Evolutionary conservation across 1,140 invertebrate genomes (phyloP), one percentile per base, ranked within the genome.

Genomic region (Dreissena rostriformis): DNA sequence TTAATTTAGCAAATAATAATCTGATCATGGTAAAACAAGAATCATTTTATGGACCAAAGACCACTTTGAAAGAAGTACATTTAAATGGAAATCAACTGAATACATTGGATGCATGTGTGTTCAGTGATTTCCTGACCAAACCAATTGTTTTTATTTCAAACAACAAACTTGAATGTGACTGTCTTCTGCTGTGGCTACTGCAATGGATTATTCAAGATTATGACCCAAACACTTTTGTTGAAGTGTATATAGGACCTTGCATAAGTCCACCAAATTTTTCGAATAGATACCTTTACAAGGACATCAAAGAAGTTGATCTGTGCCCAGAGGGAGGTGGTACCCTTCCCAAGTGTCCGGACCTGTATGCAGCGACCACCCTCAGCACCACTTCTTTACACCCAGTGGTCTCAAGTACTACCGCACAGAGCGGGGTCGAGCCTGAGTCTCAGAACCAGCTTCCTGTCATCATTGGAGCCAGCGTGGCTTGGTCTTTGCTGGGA

Each of bases 131-230:
- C 51, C 75, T 55, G 5, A 68, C 78, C 11, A 79, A 90, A 12
- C 63, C 53, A 1, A 61, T 51, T 8, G 5, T 90, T 12, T 73
- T 70, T 5, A 78, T 91, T 4, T n/a, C 22, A 10, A 51, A 76
- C 6, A 92, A 92, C 71, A 79, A 79, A 10, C 67, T 90, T n/a
- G 26, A 72, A 0, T 92, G 91, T 80, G 83, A 89, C 53, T 92
- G 91, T 80, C 73, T 86, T 29, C 22, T 90, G 7, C 52, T 82
- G 29, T 89, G 90, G 88, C 75, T 92, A 2, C 79, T 86, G 68
- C 75, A 88, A 26, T 88, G 85, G 85, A 63, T 80, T 17, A 11
- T 68, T 19, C 8, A 22, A 28, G 51, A 55, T 24, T 29, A 4
- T 53, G n/a, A 82, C 17, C 67, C 51, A 12, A 53, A 68, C n/a